phyloP scores from a whole-genome alignment of 1,140 invertebrate genomes.

The Drosophila ambigua region DNA sequence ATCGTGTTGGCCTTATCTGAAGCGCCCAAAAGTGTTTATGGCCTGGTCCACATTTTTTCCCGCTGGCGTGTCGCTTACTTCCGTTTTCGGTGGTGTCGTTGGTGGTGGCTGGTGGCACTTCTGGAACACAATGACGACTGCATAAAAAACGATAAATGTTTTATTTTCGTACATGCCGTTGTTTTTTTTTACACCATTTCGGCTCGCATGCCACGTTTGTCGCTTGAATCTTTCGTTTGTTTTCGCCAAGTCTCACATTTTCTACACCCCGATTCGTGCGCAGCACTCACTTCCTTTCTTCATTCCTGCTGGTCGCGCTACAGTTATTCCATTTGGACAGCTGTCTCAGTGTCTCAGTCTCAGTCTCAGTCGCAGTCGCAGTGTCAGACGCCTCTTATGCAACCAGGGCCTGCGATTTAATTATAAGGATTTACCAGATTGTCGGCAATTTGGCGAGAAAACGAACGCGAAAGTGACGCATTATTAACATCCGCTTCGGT shows the following conservation, averaged over 20 bases:
- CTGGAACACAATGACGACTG: slow-evolving; percentile 38
- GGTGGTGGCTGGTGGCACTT: slow-evolving; percentile 38
- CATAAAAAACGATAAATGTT: slow-evolving; percentile 60
- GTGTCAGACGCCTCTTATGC: slow-evolving; percentile 25
- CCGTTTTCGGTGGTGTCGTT: slow-evolving; percentile 55
- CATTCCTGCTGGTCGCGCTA: slow-evolving; percentile 59
- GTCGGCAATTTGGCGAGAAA: slow-evolving; percentile 47
- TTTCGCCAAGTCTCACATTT: slow-evolving; percentile 59
- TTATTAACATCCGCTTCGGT: slow-evolving; percentile 63
- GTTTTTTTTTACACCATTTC: slow-evolving; percentile 73
- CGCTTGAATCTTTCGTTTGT: slow-evolving; percentile 69
- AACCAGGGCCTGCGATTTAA: slow-evolving; percentile 57
- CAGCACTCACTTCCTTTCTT: slow-evolving; percentile 66
- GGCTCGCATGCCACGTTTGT: slow-evolving; percentile 69
- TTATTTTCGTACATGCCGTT: slow-evolving; percentile 48
- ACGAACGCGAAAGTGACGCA: slow-evolving; percentile 62
- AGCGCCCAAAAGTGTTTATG: slow-evolving; percentile 55
- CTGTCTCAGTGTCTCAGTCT: slow-evolving; percentile 13
- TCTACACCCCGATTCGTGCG: slow-evolving; percentile 47
- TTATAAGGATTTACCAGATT: slow-evolving; percentile 74
- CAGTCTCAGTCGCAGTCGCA: not conserved
- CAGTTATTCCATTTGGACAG: slow-evolving; percentile 58
- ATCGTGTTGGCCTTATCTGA: slow-evolving; percentile 52
- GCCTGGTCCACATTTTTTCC: slow-evolving; percentile 64
- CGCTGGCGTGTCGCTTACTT: slow-evolving; percentile 67